These are phyloP conservation scores for Typhlichthys eigenmanni DNA, from an alignment of 2,797 vertebrate genomes.

Conservation along the genomic window DNA sequence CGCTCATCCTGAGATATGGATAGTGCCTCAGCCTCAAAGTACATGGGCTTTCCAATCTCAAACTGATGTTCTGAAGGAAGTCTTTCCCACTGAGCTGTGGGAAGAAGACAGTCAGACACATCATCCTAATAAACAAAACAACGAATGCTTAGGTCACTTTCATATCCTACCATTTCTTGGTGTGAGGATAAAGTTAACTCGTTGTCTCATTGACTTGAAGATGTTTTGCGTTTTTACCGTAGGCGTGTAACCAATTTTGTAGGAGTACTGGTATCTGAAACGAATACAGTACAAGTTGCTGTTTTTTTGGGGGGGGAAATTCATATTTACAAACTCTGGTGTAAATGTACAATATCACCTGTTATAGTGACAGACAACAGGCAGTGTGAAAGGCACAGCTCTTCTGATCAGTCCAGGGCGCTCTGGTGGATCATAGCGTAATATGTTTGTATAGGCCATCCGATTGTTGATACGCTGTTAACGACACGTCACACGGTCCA, in stretches of 20 bases:
- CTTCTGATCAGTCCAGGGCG: conserved; percentile 54
- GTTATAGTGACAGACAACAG: conserved; percentile 71
- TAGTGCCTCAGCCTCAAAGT: conserved; percentile 62
- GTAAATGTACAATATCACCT: conserved; percentile 50
- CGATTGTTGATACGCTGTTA: conserved; percentile 62
- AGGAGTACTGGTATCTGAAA: conserved; percentile 71
- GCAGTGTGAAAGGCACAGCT: conserved; percentile 43
- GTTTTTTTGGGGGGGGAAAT: background rate
- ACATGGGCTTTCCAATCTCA: conserved; percentile 69
- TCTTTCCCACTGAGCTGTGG: conserved; percentile 68
- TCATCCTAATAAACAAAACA: too few relatives aligned
- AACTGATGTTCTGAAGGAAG: conserved; percentile 48
- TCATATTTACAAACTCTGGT: too few relatives aligned
- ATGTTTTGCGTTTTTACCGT: conserved; percentile 41
- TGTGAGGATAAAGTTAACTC: conserved; percentile 51
- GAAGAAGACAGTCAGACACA: background rate
- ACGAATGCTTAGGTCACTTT: too few relatives aligned
- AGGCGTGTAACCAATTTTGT: conserved; percentile 72
- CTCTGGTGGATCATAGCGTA: conserved; percentile 52
- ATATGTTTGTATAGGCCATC: conserved; percentile 64
- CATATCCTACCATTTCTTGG: conserved; percentile 64
- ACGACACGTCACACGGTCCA: too few relatives aligned
- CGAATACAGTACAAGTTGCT: background rate
- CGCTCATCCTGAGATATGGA: conserved; percentile 38
- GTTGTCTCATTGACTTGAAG: conserved; percentile 56